Base-by-base conservation (phyloP, 1,140 invertebrate genomes). In the Yoshiicerus persimilis region DNA sequence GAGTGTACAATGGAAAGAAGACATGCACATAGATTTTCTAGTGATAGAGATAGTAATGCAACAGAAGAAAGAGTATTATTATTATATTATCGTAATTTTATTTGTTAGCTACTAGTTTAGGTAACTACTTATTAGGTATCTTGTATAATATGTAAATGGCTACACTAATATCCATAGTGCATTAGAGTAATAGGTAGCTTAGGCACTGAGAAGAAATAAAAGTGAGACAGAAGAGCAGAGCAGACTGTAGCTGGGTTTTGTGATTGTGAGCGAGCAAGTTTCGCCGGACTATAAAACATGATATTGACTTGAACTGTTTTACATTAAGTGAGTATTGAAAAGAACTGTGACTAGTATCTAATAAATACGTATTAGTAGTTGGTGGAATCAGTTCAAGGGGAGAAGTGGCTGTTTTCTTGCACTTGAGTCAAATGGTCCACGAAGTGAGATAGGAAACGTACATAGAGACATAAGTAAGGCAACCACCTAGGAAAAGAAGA, bases 211-310 rank as follows among this genome's bases (percentile, higher is more conserved):
- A n/a, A 56, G 47, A 56, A 56, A 56, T 56, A n/a, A 56, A n/a
- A 56, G 47, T 56, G 47, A 41, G 39, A 11, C 9, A 41, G 39
- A n/a, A 56, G 47, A 56, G 47, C 13, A 56, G n/a, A 16, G 16
- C n/a, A 56, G 16, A 70, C 16, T 70, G 13, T 70, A 30, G 10
- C 66, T 70, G 27, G 66, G 66, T 80, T 80, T 80, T 80, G 75
- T 80, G 75, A 80, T 38, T 80, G 75, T 80, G 75, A 80, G 75
- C 34, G 75, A 80, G 75, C 75, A n/a, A 36, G 75, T 80, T 80
- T 80, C 32, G 75, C 75, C 75, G 75, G 75, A 80, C 75, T 80
- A 80, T 80, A 80, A 80, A 80, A 80, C 30, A 47, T 47, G 70
- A 77, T 36, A 34, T 80, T 80, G 75, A 80, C 34, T 80, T 80